Evolutionary conservation across 2,113 vertebrate genomes (phyloP).

Genomic region (Athene cunicularia): DNA sequence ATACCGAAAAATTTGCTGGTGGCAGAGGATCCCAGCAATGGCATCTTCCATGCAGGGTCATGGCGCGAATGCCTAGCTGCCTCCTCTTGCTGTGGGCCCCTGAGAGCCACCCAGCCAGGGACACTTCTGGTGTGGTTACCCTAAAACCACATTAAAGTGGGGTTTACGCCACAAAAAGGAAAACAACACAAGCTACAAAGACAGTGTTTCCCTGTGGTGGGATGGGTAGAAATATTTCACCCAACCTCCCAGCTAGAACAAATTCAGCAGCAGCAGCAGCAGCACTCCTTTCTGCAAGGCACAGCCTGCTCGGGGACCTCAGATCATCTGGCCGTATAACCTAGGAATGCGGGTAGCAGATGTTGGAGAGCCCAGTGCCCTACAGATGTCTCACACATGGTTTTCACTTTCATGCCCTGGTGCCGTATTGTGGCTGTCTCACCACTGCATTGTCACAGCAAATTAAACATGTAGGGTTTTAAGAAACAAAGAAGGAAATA

Average conservation of each 20-base stretch:
- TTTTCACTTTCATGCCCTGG: background rate
- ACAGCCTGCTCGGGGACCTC: rapidly evolving
- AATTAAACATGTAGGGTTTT: background rate
- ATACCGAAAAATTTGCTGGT: background rate
- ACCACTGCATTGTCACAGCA: background rate
- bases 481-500: constrained; percentile 26
- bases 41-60: background rate
- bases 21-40: background rate
- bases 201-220: background rate
- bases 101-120: background rate
- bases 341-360: constrained; percentile 19
- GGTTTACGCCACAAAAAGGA: background rate
- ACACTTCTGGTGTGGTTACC: background rate
- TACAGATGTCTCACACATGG: constrained; percentile 26
- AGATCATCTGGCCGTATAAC: background rate
- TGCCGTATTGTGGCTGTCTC: background rate
- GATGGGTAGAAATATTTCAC: background rate
- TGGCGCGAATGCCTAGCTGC: background rate
- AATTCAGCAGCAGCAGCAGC: background rate
- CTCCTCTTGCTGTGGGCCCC: background rate
- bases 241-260: background rate
- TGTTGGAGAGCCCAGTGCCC: background rate
- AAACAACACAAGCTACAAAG: background rate
- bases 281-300: background rate
- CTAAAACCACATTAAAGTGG: background rate